Evolutionary conservation across 2,113 vertebrate species (phyloP), one percentile per base, ranked within the genome.

Genomic region (Nibea albiflora): DNA sequence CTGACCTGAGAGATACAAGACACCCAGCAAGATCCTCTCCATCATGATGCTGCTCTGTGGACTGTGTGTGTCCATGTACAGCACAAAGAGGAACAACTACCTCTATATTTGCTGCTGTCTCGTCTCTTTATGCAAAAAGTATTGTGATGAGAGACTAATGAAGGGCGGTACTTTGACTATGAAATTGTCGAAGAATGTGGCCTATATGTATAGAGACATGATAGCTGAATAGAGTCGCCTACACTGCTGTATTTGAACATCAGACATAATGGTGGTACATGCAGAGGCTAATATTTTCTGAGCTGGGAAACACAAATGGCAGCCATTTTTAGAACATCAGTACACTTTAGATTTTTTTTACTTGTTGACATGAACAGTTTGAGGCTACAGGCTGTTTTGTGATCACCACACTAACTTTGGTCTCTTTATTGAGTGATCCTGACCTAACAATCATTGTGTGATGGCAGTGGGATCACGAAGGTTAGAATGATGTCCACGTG

Each of bases 281-380:
- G 24, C 24, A 26, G 24, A 26, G 24, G 24, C 24, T 26, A 26
- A 26, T 26, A 26, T 26, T 26, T 26, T 26, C 24, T 26, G 24
- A 83, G 2, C 81, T 83, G 61, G 19, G 24, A 53, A 53, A 72
- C 26, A 76, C 17, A 83, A 15, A 58, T 4, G 3, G 44, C 8
- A 11, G 26, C 8, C 16, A 35, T 73, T 50, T 69, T 17, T 1
- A 17, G 24, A 35, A 24, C 31, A 42, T 42, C 22, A 4, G 10
- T 8, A n/a, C 3, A 53, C 3, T 52, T 26, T n/a, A n/a, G n/a
- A n/a, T n/a, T 11, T 52, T 6, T 50, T 17, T 50, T 1, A 26
- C 24, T 17, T 50, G 4, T 7, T 50, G 47, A 50, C 47, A 17
- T 17, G 17, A 50, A 50, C 8, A 52, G 50, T 9, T 26, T 26